Evolutionary conservation across 1,140 invertebrate species (phyloP).

Genomic region (Nephila pilipes): DNA sequence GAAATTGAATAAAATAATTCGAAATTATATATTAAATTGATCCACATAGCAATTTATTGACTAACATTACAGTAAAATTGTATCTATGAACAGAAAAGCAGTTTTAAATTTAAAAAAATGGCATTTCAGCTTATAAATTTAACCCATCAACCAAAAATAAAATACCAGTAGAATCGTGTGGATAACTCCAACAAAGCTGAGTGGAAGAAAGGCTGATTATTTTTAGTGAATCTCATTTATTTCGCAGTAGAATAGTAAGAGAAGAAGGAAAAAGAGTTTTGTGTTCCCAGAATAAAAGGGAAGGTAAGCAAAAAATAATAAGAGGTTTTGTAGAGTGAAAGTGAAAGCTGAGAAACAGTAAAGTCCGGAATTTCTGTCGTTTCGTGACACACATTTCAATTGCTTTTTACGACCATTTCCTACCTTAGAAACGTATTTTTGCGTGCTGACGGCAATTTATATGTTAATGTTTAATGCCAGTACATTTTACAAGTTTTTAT

Average conservation of each 20-base stretch:
- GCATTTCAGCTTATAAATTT: too few relatives aligned
- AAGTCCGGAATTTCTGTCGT: conserved; percentile 34
- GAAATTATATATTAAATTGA: too few relatives aligned
- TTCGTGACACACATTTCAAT: conserved; percentile 64
- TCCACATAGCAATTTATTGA: too few relatives aligned
- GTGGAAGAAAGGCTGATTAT: neutral
- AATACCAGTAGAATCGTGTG: too few relatives aligned
- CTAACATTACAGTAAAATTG: too few relatives aligned
- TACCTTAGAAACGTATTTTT: neutral
- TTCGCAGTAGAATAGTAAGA: neutral
- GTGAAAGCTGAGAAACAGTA: conserved; percentile 25
- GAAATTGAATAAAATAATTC: too few relatives aligned
- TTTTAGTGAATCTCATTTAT: conserved; percentile 1
- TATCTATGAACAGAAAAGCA: too few relatives aligned
- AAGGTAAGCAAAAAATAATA: conserved; percentile 7
- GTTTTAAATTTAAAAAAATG: too few relatives aligned
- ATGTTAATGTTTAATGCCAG: conserved; percentile 49
- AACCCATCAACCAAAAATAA: too few relatives aligned
- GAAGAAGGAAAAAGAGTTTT: neutral
- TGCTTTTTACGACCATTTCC: conserved; percentile 42
- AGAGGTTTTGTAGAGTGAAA: neutral
- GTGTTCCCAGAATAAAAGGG: neutral
- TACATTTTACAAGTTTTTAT: conserved; percentile 59
- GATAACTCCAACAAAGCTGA: too few relatives aligned
- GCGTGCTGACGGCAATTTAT: conserved; percentile 49